These are phyloP conservation scores for Phoeniculus purpureus DNA, from an alignment of 2,797 vertebrate genomes.

Conservation along the genomic window DNA sequence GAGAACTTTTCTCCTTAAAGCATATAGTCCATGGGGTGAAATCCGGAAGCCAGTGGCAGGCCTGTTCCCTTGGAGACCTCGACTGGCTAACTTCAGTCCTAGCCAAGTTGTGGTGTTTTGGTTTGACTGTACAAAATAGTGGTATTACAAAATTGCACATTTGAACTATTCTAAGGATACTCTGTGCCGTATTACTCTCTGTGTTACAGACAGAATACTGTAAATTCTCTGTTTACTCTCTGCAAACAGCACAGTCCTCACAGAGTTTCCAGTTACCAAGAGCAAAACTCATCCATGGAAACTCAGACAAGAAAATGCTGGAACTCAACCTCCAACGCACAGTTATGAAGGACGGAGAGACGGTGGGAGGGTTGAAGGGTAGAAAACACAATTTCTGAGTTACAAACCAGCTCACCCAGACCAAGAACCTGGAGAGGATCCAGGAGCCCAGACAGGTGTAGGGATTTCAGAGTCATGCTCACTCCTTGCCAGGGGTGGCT, in stretches of 20 bases:
- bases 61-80: background rate
- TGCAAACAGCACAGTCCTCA: background rate
- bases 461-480: too few relatives aligned
- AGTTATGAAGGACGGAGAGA: fast-evolving
- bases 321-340: background rate
- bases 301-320: fast-evolving
- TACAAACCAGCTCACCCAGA: background rate
- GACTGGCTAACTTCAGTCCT: background rate
- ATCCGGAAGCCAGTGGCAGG: background rate
- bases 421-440: too few relatives aligned
- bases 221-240: too few relatives aligned
- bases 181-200: background rate
- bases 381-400: background rate
- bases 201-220: background rate
- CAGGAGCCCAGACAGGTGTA: too few relatives aligned
- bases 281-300: background rate
- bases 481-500: background rate
- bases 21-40: background rate
- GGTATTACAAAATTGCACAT: background rate
- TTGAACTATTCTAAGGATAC: background rate
- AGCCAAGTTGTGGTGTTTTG: background rate
- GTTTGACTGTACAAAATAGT: background rate
- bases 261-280: background rate
- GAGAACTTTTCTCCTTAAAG: constrained; percentile 12
- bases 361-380: too few relatives aligned